Conservation (phyloP, 2,113 vertebrate species). For the Myiozetetes cayanensis region DNA sequence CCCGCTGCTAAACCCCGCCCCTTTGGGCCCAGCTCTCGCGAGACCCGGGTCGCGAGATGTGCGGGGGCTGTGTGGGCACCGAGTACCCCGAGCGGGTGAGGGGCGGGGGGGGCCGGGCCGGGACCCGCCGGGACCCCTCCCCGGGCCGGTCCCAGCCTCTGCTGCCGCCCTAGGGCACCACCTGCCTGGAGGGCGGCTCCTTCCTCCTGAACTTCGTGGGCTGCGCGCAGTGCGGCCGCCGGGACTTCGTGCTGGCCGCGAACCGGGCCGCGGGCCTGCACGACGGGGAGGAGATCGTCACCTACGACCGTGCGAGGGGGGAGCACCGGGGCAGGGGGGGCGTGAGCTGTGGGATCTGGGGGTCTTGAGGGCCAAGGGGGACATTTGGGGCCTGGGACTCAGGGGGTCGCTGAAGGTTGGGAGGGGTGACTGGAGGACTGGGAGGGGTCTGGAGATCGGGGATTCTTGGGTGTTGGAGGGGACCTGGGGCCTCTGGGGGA, state of each 20-base stretch:
- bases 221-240: slow-evolving; percentile 2
- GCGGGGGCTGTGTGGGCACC: background rate
- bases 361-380: background rate
- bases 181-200: background rate
- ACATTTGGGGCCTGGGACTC: background rate
- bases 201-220: slow-evolving; percentile 14
- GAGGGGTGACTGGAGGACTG: background rate
- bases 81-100: slow-evolving; percentile 15
- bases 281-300: slow-evolving; percentile 91
- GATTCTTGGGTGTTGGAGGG: background rate
- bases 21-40: background rate
- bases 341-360: too few species aligned
- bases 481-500: too few species aligned
- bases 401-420: background rate
- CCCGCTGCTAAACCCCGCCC: fast-evolving
- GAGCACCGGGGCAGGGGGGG: too few species aligned
- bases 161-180: background rate
- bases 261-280: slow-evolving; percentile 73
- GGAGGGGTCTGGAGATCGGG: background rate
- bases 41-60: background rate
- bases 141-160: background rate
- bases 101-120: background rate
- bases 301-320: slow-evolving; percentile 83
- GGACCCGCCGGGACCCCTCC: too few species aligned
- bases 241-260: background rate